A percentile compares a stretch with the other conserved stretches of the same genome.
Evolutionary conservation across 2,113 vertebrate genomes (phyloP).

Genomic region (Ptilorrhoa leucosticta): DNA sequence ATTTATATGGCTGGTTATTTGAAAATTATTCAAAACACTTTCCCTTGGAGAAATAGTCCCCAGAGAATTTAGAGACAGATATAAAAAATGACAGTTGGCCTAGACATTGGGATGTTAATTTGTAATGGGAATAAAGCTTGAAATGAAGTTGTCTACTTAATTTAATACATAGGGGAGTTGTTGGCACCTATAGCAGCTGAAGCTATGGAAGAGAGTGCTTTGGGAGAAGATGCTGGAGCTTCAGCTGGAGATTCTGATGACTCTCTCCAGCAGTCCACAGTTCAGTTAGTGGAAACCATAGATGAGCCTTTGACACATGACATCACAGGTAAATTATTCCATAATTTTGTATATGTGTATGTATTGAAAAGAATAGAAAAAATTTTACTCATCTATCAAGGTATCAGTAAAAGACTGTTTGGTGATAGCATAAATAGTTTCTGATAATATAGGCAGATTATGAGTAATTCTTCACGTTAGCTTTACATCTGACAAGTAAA

Average conservation of each 20-base stretch:
- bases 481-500: neutral
- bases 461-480: neutral
- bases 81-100: neutral
- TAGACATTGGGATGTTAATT: neutral
- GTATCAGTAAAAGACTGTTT: neutral
- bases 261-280: slow-evolving; percentile 81
- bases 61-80: neutral
- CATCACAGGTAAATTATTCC: slow-evolving; percentile 83
- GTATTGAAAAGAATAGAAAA: neutral
- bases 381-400: neutral
- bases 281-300: slow-evolving; percentile 89
- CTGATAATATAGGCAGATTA: neutral
- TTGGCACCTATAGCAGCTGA: slow-evolving; percentile 86
- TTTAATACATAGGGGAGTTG: slow-evolving; percentile 80
- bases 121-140: neutral
- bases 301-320: slow-evolving; percentile 94
- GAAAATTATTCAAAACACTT: neutral
- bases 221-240: slow-evolving; percentile 85
- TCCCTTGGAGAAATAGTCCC: neutral
- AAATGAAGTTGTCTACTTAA: neutral
- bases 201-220: slow-evolving; percentile 86
- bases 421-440: neutral
- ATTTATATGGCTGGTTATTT: neutral
- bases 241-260: slow-evolving; percentile 88
- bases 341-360: neutral